Evolutionary conservation across 92 coral and sea anemone genomes (phyloP), one percentile per base, ranked within the genome.

Genomic region (Virgularia gustaviana): DNA sequence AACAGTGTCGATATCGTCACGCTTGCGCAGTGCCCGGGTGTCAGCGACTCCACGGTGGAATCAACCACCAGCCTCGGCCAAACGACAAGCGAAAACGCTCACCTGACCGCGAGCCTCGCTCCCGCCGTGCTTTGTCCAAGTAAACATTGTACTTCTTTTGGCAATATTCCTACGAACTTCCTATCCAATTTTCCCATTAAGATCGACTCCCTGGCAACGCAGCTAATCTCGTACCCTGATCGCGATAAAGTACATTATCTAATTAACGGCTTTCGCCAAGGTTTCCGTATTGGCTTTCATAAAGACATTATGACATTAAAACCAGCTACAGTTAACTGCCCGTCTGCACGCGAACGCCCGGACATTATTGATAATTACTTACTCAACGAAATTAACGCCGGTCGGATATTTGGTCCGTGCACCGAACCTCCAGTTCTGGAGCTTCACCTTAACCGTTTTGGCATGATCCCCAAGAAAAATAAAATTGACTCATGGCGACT

Each of bases 211-310:
- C 36, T 57, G 24, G 63, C 24, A 3, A 25, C 30, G 36, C 38
- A 57, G 30, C 30, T 57, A 57, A 19, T 19, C 22, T 6, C 19
- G 23, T 44, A 60, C 24, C 66, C 66, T 9, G 23, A 60, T 30
- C 22, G 41, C 66, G 7, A 20, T 25, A 60, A 57, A 27, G 66
- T 60, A 9, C 7, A 60, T 32, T 31, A 33, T 60, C 38, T 60
- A 2, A 30, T 60, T 32, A 60, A 25, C 41, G 66, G 20, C 19
- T 44, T 60, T 19, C 22, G 66, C 0, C 2, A 30, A 31, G 41
- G 66, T 20, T 60, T 60, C 32, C 43, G 66, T 33, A 33, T 60
- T 25, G 42, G 43, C 15, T 60, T 60, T 60, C 63, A 57, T 37
- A 1, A 33, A 2, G 33, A 57, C 35, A 57, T 31, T 2, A 33